Conservation (phyloP, 2,113 vertebrate genomes). For the Paralichthys olivaceus region DNA sequence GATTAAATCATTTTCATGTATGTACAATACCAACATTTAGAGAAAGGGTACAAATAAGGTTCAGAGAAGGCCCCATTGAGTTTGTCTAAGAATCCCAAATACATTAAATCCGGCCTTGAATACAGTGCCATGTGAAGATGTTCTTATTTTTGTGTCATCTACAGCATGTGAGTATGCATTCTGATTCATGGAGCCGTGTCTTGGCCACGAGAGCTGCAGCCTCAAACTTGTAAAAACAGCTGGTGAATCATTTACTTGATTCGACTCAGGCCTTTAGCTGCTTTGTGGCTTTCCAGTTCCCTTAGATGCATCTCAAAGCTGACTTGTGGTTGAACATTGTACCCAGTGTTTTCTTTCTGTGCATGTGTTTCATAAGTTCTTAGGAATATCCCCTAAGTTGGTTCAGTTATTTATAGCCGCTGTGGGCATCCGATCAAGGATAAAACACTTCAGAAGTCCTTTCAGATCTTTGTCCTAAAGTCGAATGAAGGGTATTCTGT, state of each 20-base stretch:
- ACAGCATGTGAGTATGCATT: constrained; percentile 37
- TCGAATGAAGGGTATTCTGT: not conserved
- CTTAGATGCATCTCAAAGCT: constrained; percentile 41
- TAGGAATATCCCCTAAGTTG: not conserved
- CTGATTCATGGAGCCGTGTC: constrained; percentile 48
- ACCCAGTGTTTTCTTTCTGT: constrained; percentile 52
- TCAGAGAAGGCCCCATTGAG: not conserved
- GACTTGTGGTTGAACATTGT: constrained; percentile 57
- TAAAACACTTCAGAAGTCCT: not conserved
- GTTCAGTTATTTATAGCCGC: constrained; percentile 3
- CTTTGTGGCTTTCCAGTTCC: constrained; percentile 65
- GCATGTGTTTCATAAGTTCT: constrained; percentile 55
- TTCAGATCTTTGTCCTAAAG: constrained; percentile 9
- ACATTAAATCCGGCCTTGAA: not conserved
- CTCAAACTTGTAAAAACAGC: constrained; percentile 44
- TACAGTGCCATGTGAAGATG: not conserved
- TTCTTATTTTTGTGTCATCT: constrained; percentile 3
- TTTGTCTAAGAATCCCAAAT: not conserved
- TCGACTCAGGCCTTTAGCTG: constrained; percentile 52
- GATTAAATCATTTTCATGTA: no score
- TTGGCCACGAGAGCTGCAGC: constrained; percentile 32
- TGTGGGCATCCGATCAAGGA: not conserved
- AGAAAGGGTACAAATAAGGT: not conserved
- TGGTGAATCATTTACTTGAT: constrained; percentile 55
- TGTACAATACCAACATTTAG: not conserved